Evolutionary conservation across 2,797 vertebrate genomes (phyloP), one percentile per base, ranked within the genome.

Genomic region (Semotilus atromaculatus): DNA sequence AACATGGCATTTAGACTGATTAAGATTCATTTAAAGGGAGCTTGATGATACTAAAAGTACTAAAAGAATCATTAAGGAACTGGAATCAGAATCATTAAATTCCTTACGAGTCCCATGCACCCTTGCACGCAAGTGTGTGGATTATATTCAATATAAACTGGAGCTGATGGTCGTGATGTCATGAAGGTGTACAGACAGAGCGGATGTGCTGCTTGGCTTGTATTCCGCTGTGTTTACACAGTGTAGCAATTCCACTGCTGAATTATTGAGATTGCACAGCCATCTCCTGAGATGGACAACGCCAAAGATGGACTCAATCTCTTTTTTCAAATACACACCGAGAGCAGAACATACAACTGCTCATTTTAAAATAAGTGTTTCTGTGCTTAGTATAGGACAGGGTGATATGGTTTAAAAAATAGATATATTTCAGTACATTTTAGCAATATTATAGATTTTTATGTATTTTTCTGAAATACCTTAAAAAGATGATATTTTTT

Each of bases 191-290:
- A 40, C n/a, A 81, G 40, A 75, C 48, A 40, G 72, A 53, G 58
- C 81, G 55, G 74, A 82, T 88, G 85, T 84, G 58, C 45, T 81
- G 78, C 67, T 73, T 68, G 45, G 82, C 85, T 84, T 82, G 87
- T 86, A 66, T 60, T 48, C 83, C 58, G 80, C 73, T 76, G 75
- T 89, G 86, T 90, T 86, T 90, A 89, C 88, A 90, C 85, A 88
- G 62, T 90, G 85, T 88, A 89, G 82, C 86, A 87, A 87, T 86
- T 83, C 82, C 76, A 81, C 73, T 85, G 82, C 76, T 90, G 83
- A 90, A 90, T 90, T 89, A 90, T 90, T 90, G 86, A 89, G 85
- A 86, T 76, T 80, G 80, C 51, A 86, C 74, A 48, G 31, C 74
- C 55, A 43, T 73, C 87, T 86, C 85, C 70, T 23, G 80, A 85